Evolutionary conservation across 2,797 vertebrate species (phyloP), one percentile per base, ranked within the genome.

Genomic region (Macrochelys suwanniensis): DNA sequence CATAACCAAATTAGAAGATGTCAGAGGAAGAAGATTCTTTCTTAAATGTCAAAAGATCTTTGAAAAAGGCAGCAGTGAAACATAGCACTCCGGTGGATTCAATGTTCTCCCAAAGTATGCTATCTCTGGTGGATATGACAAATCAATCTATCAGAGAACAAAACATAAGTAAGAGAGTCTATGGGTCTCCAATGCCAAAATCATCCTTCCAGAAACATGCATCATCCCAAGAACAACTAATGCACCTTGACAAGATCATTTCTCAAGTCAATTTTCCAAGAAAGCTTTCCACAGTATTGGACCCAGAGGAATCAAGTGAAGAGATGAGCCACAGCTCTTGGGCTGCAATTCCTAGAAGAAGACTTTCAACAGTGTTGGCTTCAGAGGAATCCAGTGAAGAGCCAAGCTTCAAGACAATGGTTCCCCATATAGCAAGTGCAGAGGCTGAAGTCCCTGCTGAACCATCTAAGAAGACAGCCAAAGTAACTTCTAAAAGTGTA

Each of bases 1-100:
- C 61, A 82, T 86, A 94, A 87, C 13, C 7, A 68, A 50, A 91
- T 15, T 68, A 85, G 59, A 92, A 61, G 82, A 97, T 97, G 97
- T 94, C 88, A 1, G 95, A 96, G 59, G 96, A 97, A 84, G 96
- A 97, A 21, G 90, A 90, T 33, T 95, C 87, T 80, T 92, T 90
- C 56, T 87, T 96, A 84, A 92, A 90, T 74, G 78, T 97, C 84
- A 97, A 82, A 92, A 97, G 96, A 85, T 71, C 90, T n/a, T 37
- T 86, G 57, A 94, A 85, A 42, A 95, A 54, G 19, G 85, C 3
- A 84, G 4, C 10, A 5, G 61, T 96, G 90, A 94, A 95, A 71
- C 95, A 97, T 28, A 98, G 97, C 77, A 97, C 96, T 37, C 97
- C 97, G 11, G 93, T 94, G 42, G 68, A 90, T 33, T 94, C 90